Evolutionary conservation across 2,888 invertebrate genomes (phyloP).

Genomic region (Chromoteleia sp.): DNA sequence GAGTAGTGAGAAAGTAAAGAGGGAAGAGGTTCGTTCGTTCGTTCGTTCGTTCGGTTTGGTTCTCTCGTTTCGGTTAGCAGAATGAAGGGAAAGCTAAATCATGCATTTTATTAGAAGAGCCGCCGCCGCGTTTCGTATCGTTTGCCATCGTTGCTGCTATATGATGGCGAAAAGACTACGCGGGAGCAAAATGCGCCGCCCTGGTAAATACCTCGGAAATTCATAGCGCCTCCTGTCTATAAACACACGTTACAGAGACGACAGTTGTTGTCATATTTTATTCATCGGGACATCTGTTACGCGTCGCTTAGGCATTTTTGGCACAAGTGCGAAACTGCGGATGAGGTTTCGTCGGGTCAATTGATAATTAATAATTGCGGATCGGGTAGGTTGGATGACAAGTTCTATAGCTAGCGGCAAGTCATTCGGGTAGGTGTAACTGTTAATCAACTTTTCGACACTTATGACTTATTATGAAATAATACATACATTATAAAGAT

Average conservation of each 20-base stretch:
- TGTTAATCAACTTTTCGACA: background rate
- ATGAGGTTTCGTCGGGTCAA: conserved; percentile 28
- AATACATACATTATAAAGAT: no score
- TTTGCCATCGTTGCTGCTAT: conserved; percentile 57
- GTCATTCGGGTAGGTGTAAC: background rate
- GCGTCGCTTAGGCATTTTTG: conserved; percentile 46
- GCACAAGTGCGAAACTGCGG: conserved; percentile 34
- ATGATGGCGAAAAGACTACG: conserved; percentile 62
- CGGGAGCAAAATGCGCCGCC: conserved; percentile 48
- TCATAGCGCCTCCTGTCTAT: conserved; percentile 64
- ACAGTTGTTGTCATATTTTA: conserved; percentile 68
- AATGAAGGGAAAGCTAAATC: conserved; percentile 80
- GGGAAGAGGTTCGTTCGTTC: conserved; percentile 73
- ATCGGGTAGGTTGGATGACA: background rate
- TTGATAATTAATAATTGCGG: conserved; percentile 42
- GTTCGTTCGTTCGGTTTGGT: conserved; percentile 71
- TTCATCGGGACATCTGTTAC: conserved; percentile 66
- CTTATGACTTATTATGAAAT: no score
- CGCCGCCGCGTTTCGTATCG: conserved; percentile 60
- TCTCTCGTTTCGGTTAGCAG: conserved; percentile 71
- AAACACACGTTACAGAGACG: conserved; percentile 63
- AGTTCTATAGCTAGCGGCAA: background rate
- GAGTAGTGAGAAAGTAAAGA: conserved; percentile 77
- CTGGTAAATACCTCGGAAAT: conserved; percentile 59
- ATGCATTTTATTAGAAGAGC: conserved; percentile 81